These are phyloP conservation scores for Blennius ocellaris DNA, from an alignment of 2,113 vertebrate genomes.

Conservation along the genomic window DNA sequence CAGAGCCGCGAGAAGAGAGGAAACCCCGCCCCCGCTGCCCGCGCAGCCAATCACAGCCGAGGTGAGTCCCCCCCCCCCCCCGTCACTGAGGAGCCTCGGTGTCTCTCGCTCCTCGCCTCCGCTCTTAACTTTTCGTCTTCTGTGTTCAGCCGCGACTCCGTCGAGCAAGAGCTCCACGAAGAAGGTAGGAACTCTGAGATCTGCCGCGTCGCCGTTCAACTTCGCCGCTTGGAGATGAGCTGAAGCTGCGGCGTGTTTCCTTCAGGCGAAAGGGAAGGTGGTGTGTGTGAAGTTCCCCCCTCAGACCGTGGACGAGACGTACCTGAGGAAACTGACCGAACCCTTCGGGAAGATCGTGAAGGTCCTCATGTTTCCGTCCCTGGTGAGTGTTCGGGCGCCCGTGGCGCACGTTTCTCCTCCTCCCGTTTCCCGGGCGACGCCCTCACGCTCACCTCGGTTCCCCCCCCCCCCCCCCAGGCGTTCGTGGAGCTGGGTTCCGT, in stretches of 20 bases:
- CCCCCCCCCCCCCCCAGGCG: conserved; percentile 62
- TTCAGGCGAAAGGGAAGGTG: conserved; percentile 64
- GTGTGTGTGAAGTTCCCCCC: conserved; percentile 76
- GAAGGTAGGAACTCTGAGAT: conserved; percentile 43
- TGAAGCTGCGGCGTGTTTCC: background rate
- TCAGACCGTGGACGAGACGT: conserved; percentile 67
- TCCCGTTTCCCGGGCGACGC: too few species aligned
- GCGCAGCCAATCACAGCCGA: conserved; percentile 11
- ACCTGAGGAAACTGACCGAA: conserved; percentile 64
- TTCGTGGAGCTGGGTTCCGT: conserved; percentile 77
- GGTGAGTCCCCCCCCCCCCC: conserved; percentile 17
- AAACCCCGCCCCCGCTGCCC: background rate
- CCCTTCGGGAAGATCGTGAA: conserved; percentile 74
- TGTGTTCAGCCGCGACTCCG: conserved; percentile 20
- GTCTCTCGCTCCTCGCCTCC: background rate
- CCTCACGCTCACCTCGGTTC: background rate
- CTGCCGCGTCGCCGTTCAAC: accelerated
- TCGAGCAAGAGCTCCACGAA: background rate
- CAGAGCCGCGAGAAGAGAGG: conserved; percentile 18
- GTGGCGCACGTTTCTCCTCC: too few species aligned
- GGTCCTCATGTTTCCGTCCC: conserved; percentile 74
- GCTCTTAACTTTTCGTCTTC: background rate
- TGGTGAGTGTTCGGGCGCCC: conserved; percentile 62
- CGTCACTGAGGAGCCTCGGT: background rate
- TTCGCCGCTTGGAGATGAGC: background rate